A percentile compares a stretch with the other conserved stretches of the same genome.
phyloP scores from a whole-genome alignment of 2,888 invertebrate species.

The Melanotus villosus region DNA sequence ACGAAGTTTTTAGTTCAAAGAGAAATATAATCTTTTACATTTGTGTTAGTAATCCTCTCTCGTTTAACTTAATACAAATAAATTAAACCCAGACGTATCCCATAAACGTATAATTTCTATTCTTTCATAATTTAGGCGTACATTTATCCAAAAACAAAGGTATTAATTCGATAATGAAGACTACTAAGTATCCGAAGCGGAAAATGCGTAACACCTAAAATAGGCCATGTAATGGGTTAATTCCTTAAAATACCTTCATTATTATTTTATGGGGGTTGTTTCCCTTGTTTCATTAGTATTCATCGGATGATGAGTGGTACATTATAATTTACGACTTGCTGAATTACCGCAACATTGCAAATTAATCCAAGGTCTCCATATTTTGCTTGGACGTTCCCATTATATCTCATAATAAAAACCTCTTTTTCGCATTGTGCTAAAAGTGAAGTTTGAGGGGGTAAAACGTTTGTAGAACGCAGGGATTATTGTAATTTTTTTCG shows the following conservation, averaged over 20 bases:
- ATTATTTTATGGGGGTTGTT: slow-evolving; percentile 32
- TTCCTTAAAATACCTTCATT: slow-evolving; percentile 30
- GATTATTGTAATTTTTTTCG: no score
- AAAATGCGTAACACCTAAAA: slow-evolving; percentile 25
- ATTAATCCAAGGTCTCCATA: slow-evolving; percentile 17
- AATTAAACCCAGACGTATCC: no score
- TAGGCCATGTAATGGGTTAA: slow-evolving; percentile 25
- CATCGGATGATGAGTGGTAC: slow-evolving; percentile 33
- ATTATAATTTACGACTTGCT: slow-evolving; percentile 26
- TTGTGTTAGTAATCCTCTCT: no score
- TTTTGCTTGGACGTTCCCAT: background rate
- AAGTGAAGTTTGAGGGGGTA: no score
- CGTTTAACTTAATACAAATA: no score
- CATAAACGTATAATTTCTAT: slow-evolving; percentile 2
- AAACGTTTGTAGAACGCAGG: no score
- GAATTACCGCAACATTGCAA: slow-evolving; percentile 19
- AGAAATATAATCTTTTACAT: no score
- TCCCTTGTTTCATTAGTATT: slow-evolving; percentile 37
- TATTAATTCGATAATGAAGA: slow-evolving; percentile 20
- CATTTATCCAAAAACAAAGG: slow-evolving; percentile 13
- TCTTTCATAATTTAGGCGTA: background rate
- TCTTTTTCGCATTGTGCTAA: no score
- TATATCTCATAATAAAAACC: no score
- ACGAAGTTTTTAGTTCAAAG: no score
- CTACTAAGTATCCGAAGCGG: slow-evolving; percentile 20